Percentiles rank a stretch among this genome's conserved stretches.
phyloP scores from a whole-genome alignment of 2,797 vertebrate species.

The Aeoliscus strigatus region DNA sequence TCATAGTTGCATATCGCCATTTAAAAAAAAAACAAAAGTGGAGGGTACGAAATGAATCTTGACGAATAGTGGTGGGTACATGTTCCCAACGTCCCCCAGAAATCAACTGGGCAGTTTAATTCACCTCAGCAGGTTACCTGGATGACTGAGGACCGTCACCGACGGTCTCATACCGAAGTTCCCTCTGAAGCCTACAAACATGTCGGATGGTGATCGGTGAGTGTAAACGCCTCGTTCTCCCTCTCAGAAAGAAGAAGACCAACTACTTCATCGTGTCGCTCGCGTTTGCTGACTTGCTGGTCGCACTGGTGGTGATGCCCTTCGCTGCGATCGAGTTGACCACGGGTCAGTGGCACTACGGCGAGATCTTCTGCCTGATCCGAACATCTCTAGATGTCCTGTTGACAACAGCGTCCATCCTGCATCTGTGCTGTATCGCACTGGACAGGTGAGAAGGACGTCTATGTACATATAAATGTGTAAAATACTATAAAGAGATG shows the following conservation, averaged over 20 bases:
- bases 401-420: slow-evolving; percentile 77
- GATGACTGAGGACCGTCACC: no score
- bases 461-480: background rate
- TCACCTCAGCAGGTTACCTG: no score
- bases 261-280: slow-evolving; percentile 82
- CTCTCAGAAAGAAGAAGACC: slow-evolving; percentile 78
- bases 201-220: no score
- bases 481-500: background rate
- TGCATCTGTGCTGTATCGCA: slow-evolving; percentile 82
- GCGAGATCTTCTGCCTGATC: slow-evolving; percentile 78
- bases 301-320: slow-evolving; percentile 79
- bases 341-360: slow-evolving; percentile 74
- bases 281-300: slow-evolving; percentile 78
- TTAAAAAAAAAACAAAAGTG: no score
- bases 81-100: no score
- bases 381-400: slow-evolving; percentile 79
- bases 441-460: slow-evolving; percentile 71
- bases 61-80: no score
- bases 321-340: slow-evolving; percentile 79
- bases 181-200: no score
- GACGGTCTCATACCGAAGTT: no score
- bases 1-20: no score
- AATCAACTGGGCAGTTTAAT: no score
- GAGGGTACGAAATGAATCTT: no score
- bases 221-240: background rate